phyloP scores from a whole-genome alignment of 2,797 vertebrate species.

The Simalia tracyae region DNA sequence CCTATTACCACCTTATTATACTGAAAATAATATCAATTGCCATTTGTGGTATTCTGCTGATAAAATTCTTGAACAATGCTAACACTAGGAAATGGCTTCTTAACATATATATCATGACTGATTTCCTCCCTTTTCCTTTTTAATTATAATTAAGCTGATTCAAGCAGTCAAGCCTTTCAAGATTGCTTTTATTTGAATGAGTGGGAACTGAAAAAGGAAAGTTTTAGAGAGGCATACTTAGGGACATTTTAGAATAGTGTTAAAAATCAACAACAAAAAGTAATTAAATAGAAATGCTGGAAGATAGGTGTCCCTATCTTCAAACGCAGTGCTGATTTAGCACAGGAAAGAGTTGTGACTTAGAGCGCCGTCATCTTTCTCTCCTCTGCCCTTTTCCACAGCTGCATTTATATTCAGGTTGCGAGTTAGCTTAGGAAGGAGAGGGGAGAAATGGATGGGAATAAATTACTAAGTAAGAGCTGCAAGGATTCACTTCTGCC shows the following conservation, averaged over 20 bases:
- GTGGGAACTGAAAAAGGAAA: background rate
- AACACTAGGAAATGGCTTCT: background rate
- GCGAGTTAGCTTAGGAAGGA: background rate
- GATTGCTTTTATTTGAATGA: background rate
- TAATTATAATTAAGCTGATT: background rate
- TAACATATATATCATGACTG: background rate
- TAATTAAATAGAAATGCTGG: constrained; percentile 15
- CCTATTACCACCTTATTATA: background rate
- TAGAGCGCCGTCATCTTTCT: background rate
- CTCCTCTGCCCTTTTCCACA: background rate
- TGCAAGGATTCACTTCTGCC: background rate
- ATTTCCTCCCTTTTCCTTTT: background rate
- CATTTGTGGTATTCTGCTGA: constrained; percentile 10
- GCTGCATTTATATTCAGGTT: background rate
- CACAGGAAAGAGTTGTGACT: background rate
- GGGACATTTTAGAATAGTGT: background rate
- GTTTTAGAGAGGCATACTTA: background rate
- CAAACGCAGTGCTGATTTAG: background rate
- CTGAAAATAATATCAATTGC: constrained; percentile 14
- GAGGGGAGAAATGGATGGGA: background rate
- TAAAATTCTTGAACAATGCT: constrained; percentile 7
- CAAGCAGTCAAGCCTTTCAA: background rate
- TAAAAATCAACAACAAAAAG: constrained; percentile 17
- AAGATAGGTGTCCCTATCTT: background rate
- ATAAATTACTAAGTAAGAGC: background rate